Conservation (phyloP, 2,113 vertebrate genomes). For the Seriola rivoliana region DNA sequence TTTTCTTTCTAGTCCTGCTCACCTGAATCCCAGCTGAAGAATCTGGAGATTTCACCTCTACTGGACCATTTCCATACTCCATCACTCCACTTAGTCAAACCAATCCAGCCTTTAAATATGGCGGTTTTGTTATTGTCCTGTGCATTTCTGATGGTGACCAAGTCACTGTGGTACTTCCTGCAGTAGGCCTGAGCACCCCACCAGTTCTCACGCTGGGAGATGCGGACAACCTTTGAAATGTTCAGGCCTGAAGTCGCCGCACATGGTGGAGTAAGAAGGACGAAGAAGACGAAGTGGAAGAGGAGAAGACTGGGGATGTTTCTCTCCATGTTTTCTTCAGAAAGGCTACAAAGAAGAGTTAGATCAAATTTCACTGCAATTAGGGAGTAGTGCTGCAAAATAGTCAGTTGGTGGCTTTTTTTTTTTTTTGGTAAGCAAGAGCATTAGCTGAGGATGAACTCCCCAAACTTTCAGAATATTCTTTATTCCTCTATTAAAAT, state of each 20-base stretch:
- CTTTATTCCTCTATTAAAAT: no score
- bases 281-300: not conserved
- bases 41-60: rapidly evolving
- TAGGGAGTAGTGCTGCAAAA: no score
- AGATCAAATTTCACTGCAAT: not conserved
- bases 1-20: not conserved
- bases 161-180: not conserved
- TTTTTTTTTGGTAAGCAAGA: no score
- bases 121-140: rapidly evolving
- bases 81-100: not conserved
- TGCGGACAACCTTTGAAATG: not conserved
- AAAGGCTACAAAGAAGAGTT: not conserved
- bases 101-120: not conserved
- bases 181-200: rapidly evolving
- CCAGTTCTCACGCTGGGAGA: rapidly evolving
- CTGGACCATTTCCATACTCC: not conserved
- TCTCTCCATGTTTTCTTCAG: constrained; percentile 11
- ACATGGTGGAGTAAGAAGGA: not conserved
- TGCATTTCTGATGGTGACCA: not conserved
- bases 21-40: rapidly evolving
- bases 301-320: not conserved
- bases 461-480: no score
- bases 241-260: no score
- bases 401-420: no score
- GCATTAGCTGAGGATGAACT: no score